These are phyloP conservation scores for Eidolon helvum DNA, from an alignment of 2,113 vertebrate genomes.

Conservation along the genomic window DNA sequence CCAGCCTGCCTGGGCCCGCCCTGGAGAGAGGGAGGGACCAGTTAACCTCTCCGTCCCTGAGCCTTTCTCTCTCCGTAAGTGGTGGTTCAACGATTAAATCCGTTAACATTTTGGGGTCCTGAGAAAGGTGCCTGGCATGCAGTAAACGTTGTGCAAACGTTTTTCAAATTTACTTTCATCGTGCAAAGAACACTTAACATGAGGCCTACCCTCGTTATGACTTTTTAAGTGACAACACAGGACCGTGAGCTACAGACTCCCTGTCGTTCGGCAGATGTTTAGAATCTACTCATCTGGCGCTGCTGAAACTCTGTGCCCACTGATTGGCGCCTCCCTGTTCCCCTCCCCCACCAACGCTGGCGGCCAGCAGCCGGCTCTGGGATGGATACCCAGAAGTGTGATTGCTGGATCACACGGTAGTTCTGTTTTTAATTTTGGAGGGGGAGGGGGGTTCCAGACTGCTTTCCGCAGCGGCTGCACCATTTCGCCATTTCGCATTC, in stretches of 20 bases:
- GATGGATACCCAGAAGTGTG: not conserved
- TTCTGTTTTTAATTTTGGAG: not conserved
- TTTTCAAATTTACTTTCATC: not conserved
- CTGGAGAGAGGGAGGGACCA: too few relatives aligned
- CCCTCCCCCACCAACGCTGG: not conserved
- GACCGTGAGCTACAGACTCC: accelerated
- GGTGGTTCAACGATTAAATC: not conserved
- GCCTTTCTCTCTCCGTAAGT: not conserved
- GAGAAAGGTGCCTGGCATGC: not conserved
- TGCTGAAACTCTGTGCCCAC: too few relatives aligned
- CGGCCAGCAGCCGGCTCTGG: not conserved
- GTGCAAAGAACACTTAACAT: not conserved
- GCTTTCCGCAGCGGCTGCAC: not conserved
- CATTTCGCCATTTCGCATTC: not conserved
- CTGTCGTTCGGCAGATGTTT: accelerated
- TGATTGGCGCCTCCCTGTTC: too few relatives aligned
- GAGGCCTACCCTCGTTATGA: not conserved
- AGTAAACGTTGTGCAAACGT: not conserved
- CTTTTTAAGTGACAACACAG: accelerated
- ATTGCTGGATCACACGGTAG: not conserved
- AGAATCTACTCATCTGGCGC: accelerated
- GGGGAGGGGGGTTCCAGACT: too few relatives aligned
- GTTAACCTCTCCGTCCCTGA: too few relatives aligned
- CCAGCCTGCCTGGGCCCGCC: not conserved
- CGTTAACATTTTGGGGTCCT: not conserved